phyloP scores from a whole-genome alignment of 2,797 vertebrate genomes.

The Benthosema pterotum region DNA sequence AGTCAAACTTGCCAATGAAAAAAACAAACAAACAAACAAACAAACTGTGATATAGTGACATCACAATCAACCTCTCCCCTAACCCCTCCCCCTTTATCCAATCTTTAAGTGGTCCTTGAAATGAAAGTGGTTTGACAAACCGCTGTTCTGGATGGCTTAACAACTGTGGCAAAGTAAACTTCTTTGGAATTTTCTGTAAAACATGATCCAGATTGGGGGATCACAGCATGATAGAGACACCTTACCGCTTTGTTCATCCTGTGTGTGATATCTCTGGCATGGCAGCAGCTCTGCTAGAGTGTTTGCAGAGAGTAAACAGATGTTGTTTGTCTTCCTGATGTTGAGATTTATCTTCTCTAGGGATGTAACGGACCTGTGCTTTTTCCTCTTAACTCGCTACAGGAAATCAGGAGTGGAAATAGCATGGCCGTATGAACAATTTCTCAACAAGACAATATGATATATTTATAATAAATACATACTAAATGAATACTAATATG shows the following conservation, averaged over 20 bases:
- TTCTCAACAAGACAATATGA: constrained; percentile 47
- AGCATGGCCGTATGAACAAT: constrained; percentile 63
- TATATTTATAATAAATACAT: no score
- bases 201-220: constrained; percentile 39
- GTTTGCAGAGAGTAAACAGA: constrained; percentile 80
- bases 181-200: constrained; percentile 43
- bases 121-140: neutral
- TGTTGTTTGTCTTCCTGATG: constrained; percentile 83
- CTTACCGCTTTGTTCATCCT: constrained; percentile 55
- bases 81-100: no score
- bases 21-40: no score
- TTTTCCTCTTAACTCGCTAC: constrained; percentile 70
- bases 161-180: constrained; percentile 44
- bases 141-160: constrained; percentile 12
- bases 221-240: constrained; percentile 52
- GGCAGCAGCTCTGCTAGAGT: constrained; percentile 60
- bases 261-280: constrained; percentile 57
- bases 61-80: no score
- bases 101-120: no score
- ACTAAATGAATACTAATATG: no score
- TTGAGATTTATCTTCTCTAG: constrained; percentile 78
- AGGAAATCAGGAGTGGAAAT: constrained; percentile 66
- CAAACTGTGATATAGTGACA: no score
- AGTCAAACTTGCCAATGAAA: no score
- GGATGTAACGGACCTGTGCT: constrained; percentile 69